These are phyloP conservation scores for Eurypyga helias DNA, from an alignment of 2,113 vertebrate genomes.

Conservation along the genomic window DNA sequence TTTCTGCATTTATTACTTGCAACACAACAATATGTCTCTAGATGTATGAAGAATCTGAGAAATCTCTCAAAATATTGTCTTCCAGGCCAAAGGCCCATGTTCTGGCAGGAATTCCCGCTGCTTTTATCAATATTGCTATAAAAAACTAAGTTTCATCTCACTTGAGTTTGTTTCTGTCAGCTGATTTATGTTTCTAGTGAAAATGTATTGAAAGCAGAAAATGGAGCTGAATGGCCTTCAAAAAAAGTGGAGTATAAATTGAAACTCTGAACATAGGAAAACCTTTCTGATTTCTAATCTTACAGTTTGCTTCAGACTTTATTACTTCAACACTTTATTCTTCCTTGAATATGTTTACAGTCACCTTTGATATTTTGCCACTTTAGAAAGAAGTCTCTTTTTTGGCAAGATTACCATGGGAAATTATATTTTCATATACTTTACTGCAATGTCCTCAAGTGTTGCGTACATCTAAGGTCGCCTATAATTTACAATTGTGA, in stretches of 20 bases:
- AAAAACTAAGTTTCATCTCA: background rate
- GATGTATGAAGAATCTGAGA: background rate
- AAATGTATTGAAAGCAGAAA: constrained; percentile 27
- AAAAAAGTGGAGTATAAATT: background rate
- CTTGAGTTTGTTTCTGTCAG: constrained; percentile 21
- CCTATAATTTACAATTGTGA: background rate
- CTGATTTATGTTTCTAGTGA: constrained; percentile 26
- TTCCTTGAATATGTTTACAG: background rate
- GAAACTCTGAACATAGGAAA: background rate
- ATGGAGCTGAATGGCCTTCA: background rate
- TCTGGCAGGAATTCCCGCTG: background rate
- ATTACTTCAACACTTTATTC: background rate
- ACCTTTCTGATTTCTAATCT: background rate
- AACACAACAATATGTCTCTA: background rate
- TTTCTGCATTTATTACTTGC: background rate
- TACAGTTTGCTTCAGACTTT: background rate
- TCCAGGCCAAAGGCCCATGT: background rate
- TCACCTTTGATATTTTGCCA: background rate
- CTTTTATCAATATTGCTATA: constrained; percentile 32
- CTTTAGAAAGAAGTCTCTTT: background rate
- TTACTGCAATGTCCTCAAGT: background rate
- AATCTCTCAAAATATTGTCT: background rate
- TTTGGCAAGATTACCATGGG: background rate
- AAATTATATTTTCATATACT: background rate
- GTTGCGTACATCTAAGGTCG: background rate